Base-by-base conservation (phyloP, 2,888 invertebrate species). In the Melipona beecheii region DNA sequence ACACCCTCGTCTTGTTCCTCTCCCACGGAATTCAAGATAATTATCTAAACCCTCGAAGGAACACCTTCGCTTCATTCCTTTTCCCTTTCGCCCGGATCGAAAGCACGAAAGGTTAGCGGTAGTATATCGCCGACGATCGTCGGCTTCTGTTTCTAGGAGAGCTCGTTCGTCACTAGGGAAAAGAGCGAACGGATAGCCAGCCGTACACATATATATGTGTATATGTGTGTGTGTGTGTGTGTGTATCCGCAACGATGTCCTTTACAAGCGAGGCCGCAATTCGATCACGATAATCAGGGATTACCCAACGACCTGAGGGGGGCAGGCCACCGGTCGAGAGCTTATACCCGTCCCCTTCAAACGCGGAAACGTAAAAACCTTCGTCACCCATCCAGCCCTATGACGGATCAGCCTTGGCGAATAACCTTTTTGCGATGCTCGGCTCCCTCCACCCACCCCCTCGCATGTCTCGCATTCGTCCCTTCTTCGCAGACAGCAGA, bases 201-300 rank as follows among this genome's bases (percentile, higher is more conserved):
- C 27, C 79, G 69, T 75, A 66, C 75, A 80, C 71, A 77, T 54
- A 73, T 36, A 36, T 36, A 36, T 36, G 9, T 36, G 1, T 9
- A 31, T 31, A 31, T 31, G 1, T 24, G 0, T 24, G 24, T 24
- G 24, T 27, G 27, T 27, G 27, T 27, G 27, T 27, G 36, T 36
- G 5, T 9, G 11, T 9, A 11, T 11, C 43, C 65, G 58, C 56
- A 65, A 21, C 49, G 68, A 54, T 62, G 56, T 82, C 74, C 81
- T 89, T 85, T 85, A 84, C 79, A 79, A 81, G 79, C 74, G 82
- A 81, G 72, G 82, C 77, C 85, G 88, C 86, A 92, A 93, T 93
- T 93, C 92, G 92, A 93, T 92, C 91, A 90, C 91, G 92, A 93
- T 93, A 93, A 93, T 93, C 92, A 92, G 90, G 92, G 93, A 93